phyloP scores from a whole-genome alignment of 2,113 vertebrate genomes.

The Thomomys bottae region DNA sequence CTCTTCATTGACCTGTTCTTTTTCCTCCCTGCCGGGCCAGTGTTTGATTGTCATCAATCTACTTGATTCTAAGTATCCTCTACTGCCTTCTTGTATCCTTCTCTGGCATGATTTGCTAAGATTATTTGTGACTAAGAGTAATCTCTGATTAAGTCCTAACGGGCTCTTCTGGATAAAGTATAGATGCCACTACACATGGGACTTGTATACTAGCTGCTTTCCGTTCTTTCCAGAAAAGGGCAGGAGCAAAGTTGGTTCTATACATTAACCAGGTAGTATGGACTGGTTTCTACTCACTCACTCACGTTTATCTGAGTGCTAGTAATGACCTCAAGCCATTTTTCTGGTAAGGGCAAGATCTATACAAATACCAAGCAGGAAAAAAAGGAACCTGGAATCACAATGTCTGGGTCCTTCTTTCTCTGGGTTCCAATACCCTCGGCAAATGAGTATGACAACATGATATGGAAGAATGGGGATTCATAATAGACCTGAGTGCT shows the following conservation, averaged over 20 bases:
- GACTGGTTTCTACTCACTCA: not conserved
- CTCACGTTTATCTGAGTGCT: not conserved
- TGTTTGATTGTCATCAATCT: slow-evolving; percentile 53
- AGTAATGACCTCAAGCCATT: not conserved
- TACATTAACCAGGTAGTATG: not conserved
- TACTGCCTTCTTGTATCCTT: slow-evolving; percentile 34
- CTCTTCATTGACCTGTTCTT: slow-evolving; percentile 64
- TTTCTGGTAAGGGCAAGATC: not conserved
- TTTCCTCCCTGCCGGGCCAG: slow-evolving; percentile 36
- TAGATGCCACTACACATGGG: not conserved
- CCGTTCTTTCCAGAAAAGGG: slow-evolving; percentile 21
- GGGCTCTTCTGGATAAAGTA: not conserved
- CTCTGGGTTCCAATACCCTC: not conserved
- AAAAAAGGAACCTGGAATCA: not conserved
- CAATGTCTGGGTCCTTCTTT: not conserved
- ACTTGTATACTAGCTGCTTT: slow-evolving; percentile 8
- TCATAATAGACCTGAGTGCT: slow-evolving; percentile 18
- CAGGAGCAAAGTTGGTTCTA: not conserved
- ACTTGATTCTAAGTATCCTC: slow-evolving; percentile 46
- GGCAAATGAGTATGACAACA: not conserved
- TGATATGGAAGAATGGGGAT: not conserved
- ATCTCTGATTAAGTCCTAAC: slow-evolving; percentile 22
- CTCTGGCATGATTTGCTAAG: slow-evolving; percentile 46
- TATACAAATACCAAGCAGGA: not conserved
- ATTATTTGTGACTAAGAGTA: slow-evolving; percentile 34